Evolutionary conservation across 2,113 vertebrate species (phyloP).

Genomic region (Protomyctophum bolini): DNA sequence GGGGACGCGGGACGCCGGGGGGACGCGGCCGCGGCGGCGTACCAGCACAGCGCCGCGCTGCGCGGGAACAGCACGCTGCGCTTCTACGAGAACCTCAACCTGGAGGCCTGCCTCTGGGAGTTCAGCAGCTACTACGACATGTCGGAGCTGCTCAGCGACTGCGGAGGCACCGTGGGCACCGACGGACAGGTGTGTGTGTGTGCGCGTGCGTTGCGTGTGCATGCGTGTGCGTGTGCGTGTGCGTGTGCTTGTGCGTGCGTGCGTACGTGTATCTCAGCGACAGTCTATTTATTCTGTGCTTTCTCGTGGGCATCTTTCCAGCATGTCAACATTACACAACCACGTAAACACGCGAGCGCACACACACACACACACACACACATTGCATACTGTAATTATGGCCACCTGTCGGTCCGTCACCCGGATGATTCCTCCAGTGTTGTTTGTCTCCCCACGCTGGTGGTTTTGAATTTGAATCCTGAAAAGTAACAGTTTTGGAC

Average conservation of each 20-base stretch:
- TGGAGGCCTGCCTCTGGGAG: constrained; percentile 94
- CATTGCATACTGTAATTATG: neutral
- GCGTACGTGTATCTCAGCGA: neutral
- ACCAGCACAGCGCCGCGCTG: constrained; percentile 84
- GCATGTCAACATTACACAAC: too few relatives aligned
- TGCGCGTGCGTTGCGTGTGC: constrained; percentile 9
- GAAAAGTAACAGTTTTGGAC: too few relatives aligned
- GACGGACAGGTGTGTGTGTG: constrained; percentile 77
- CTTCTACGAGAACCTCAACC: constrained; percentile 91
- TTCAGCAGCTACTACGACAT: constrained; percentile 93
- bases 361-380: neutral
- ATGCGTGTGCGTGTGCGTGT: neutral
- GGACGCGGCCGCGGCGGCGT: constrained; percentile 77
- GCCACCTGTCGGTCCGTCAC: constrained; percentile 6
- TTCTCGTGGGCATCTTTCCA: neutral
- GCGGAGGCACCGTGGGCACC: constrained; percentile 88
- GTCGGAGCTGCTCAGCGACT: constrained; percentile 93
- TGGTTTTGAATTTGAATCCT: too few relatives aligned
- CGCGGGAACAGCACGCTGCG: constrained; percentile 84
- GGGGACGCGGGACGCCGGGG: constrained; percentile 78
- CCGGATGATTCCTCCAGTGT: constrained; percentile 5
- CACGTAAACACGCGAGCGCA: too few relatives aligned
- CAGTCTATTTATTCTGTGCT: neutral
- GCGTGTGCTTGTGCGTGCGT: constrained; percentile 17
- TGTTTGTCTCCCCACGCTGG: neutral